Conservation (phyloP, 2,888 invertebrate genomes). For the Tetranychus truncatus region DNA sequence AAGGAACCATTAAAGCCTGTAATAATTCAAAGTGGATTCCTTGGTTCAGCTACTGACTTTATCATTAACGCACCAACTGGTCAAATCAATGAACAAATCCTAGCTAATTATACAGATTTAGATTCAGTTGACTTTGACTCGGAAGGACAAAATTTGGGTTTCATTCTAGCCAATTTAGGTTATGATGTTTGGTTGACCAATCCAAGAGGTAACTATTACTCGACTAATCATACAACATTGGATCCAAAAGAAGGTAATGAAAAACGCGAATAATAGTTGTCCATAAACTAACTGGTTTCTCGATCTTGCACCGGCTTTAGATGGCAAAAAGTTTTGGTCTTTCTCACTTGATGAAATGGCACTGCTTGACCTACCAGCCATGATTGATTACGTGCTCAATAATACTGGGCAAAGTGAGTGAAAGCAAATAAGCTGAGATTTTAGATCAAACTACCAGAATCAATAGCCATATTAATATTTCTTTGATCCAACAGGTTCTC, state of each 20-base stretch:
- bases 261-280: neutral
- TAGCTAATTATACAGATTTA: neutral
- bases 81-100: neutral
- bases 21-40: conserved; percentile 2
- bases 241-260: conserved; percentile 4
- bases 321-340: neutral
- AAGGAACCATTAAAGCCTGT: neutral
- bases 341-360: conserved; percentile 3
- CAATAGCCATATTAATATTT: too few relatives aligned
- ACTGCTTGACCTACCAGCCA: neutral
- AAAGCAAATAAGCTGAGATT: too few relatives aligned
- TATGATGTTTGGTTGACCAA: conserved; percentile 10
- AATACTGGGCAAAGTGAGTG: neutral
- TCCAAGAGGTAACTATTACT: neutral
- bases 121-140: neutral
- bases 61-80: neutral
- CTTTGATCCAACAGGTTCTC: too few relatives aligned
- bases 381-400: neutral
- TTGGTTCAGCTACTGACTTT: neutral
- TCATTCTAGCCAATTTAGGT: neutral
- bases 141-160: neutral
- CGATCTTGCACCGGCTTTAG: neutral
- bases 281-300: neutral
- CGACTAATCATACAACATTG: neutral
- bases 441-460: too few relatives aligned